Percentiles rank a stretch among this genome's conserved stretches.
These are phyloP conservation scores for Halcyon leucocephala DNA, from an alignment of 2,797 vertebrate genomes.

Conservation along the genomic window DNA sequence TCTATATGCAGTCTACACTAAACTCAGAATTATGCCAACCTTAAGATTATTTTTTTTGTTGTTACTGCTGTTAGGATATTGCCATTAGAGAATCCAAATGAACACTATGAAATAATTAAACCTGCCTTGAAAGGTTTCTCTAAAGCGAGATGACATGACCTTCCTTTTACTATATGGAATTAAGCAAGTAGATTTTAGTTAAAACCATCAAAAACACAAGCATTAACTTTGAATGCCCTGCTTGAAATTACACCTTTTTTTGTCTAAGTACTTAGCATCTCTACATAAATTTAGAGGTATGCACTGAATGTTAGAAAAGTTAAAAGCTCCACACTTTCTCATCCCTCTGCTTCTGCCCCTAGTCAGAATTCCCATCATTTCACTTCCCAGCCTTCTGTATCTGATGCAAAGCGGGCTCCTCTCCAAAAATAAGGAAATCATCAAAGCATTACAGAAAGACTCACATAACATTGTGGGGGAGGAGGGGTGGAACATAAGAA, in stretches of 20 bases:
- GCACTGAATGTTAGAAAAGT: not conserved
- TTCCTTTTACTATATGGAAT: not conserved
- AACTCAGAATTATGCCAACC: not conserved
- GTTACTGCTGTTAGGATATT: not conserved
- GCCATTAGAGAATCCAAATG: not conserved
- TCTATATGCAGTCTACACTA: not conserved
- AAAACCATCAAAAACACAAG: not conserved
- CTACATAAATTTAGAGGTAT: not conserved
- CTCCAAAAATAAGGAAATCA: not conserved
- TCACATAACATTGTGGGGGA: accelerated
- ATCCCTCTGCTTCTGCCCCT: not conserved
- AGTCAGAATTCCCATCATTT: not conserved
- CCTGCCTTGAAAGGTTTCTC: not conserved
- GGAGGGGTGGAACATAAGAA: not conserved
- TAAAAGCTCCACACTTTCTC: not conserved
- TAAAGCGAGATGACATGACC: not conserved
- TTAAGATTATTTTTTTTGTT: not conserved
- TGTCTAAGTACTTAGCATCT: not conserved
- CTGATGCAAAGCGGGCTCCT: not conserved
- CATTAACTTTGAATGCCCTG: not conserved
- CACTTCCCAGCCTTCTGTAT: not conserved
- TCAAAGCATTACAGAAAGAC: not conserved
- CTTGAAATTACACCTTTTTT: not conserved
- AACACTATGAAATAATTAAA: not conserved
- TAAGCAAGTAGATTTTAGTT: not conserved